These are phyloP conservation scores for Vultur gryphus DNA, from an alignment of 2,797 vertebrate genomes.

Conservation along the genomic window DNA sequence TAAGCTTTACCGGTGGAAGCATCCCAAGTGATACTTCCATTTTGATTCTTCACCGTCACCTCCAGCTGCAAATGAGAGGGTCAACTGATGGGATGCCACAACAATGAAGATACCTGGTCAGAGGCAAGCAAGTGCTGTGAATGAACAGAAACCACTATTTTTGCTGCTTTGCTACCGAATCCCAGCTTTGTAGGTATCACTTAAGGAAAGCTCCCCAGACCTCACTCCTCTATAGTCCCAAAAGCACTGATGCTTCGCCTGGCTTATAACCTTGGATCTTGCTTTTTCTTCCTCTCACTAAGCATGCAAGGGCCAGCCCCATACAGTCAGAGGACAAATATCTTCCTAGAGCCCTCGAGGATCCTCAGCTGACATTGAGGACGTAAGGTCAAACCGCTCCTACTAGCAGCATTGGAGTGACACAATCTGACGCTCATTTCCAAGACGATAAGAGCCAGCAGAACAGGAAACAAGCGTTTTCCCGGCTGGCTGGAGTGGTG, in stretches of 20 bases:
- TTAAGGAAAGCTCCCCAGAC: not conserved
- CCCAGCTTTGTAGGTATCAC: not conserved
- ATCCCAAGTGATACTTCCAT: not conserved
- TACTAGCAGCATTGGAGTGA: fast-evolving
- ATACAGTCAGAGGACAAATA: not conserved
- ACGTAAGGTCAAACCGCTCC: not conserved
- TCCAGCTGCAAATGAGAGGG: not conserved
- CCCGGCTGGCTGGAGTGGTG: not conserved
- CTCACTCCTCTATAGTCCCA: not conserved
- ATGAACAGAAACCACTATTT: not conserved
- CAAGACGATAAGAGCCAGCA: not conserved
- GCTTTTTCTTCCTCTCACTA: not conserved
- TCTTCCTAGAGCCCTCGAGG: not conserved
- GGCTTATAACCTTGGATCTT: fast-evolving
- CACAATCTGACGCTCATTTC: not conserved
- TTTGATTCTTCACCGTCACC: not conserved
- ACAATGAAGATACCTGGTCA: not conserved
- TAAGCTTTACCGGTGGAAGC: not conserved
- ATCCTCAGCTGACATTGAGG: not conserved
- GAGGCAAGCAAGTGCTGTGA: not conserved
- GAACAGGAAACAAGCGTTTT: not conserved
- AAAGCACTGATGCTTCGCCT: fast-evolving
- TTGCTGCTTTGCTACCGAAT: not conserved
- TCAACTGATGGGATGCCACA: not conserved
- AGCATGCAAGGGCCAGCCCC: not conserved